These are phyloP conservation scores for Chunga burmeisteri DNA, from an alignment of 2,113 vertebrate species.

Conservation along the genomic window DNA sequence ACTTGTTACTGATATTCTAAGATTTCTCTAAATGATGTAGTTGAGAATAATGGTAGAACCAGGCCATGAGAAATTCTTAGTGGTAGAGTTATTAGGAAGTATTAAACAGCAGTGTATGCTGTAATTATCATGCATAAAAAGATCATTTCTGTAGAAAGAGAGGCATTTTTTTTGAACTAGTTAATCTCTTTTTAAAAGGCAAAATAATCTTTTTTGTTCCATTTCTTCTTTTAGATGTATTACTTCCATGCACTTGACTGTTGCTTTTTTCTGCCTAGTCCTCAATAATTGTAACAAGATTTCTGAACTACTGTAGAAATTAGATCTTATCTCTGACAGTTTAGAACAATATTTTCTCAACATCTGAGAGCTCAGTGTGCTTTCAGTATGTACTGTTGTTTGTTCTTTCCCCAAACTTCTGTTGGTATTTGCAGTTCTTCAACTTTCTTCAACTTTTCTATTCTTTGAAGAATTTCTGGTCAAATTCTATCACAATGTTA, in stretches of 20 bases:
- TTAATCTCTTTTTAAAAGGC: neutral
- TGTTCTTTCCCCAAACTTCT: neutral
- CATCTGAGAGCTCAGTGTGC: neutral
- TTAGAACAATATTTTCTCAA: neutral
- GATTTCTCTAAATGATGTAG: neutral
- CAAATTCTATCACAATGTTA: neutral
- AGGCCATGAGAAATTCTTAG: neutral
- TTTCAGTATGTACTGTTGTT: neutral
- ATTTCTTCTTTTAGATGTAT: neutral
- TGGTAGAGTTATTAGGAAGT: neutral
- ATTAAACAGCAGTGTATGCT: neutral
- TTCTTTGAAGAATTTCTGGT: neutral
- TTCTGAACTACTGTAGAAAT: neutral
- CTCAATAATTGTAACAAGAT: neutral
- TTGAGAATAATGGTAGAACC: neutral
- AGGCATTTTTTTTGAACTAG: neutral
- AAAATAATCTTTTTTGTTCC: neutral
- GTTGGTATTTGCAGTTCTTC: neutral
- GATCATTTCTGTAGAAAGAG: neutral
- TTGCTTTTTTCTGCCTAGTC: neutral
- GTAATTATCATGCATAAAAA: neutral
- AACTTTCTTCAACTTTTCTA: neutral
- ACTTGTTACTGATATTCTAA: neutral
- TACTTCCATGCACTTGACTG: neutral
- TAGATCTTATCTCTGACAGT: neutral